Percentiles rank a stretch among this genome's conserved stretches.
Evolutionary conservation across 2,113 vertebrate species (phyloP).

Genomic region (Anoplopoma fimbria): DNA sequence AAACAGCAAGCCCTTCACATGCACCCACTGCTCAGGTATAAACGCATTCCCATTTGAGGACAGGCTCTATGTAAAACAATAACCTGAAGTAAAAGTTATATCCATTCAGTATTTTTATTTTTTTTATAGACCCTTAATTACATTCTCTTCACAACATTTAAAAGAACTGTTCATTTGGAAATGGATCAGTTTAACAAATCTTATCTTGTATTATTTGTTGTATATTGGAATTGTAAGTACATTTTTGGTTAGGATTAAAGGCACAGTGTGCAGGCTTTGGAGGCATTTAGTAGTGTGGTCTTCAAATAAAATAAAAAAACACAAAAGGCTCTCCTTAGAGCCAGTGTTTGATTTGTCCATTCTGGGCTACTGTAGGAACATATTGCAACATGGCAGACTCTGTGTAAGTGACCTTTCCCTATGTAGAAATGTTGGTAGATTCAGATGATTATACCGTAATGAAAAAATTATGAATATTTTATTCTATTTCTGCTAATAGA

Average conservation of each 20-base stretch:
- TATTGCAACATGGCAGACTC: too few species aligned
- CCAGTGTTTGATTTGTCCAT: too few species aligned
- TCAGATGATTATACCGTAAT: too few species aligned
- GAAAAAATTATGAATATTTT: too few species aligned
- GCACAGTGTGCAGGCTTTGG: neutral
- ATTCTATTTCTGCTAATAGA: too few species aligned
- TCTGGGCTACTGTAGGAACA: too few species aligned
- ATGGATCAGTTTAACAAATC: neutral
- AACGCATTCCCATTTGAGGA: neutral
- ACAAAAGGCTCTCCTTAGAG: too few species aligned
- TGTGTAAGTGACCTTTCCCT: too few species aligned
- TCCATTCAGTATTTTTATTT: neutral
- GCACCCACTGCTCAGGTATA: conserved; percentile 73
- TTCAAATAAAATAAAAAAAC: too few species aligned
- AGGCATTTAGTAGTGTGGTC: too few species aligned
- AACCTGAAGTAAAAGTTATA: neutral
- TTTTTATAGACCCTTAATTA: neutral
- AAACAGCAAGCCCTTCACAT: conserved; percentile 81
- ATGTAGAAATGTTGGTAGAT: too few species aligned
- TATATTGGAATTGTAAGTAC: neutral
- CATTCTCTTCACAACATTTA: neutral
- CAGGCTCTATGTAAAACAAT: neutral
- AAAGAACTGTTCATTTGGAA: neutral
- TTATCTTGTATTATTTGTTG: neutral
- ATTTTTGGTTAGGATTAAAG: neutral